Conservation (phyloP, 2,888 invertebrate species). For the Pherbina coryleti region DNA sequence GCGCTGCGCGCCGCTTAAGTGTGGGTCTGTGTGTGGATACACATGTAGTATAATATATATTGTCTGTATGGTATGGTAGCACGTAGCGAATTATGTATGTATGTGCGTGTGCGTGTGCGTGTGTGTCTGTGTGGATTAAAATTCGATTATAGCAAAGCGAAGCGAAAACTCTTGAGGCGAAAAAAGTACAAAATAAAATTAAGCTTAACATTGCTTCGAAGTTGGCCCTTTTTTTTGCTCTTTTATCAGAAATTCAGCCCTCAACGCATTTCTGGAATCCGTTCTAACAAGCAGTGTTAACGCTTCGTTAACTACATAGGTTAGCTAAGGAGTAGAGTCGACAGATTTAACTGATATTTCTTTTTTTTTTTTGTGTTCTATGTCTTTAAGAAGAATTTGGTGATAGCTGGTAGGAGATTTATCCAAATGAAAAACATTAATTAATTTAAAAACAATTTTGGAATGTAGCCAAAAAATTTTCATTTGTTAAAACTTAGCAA, state of each 20-base stretch:
- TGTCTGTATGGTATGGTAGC: not conserved
- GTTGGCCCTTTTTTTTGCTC: not conserved
- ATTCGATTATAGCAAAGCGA: conserved; percentile 30
- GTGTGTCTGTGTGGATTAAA: conserved; percentile 19
- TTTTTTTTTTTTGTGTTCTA: too few species aligned
- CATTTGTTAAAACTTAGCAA: too few species aligned
- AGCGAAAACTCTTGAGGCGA: not conserved
- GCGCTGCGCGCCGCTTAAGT: not conserved
- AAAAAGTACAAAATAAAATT: conserved; percentile 5
- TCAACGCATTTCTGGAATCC: too few species aligned
- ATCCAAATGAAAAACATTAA: too few species aligned
- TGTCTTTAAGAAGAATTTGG: too few species aligned
- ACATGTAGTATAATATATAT: not conserved
- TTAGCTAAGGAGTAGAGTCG: not conserved
- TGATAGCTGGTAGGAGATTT: too few species aligned
- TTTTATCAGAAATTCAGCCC: too few species aligned
- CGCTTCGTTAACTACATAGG: too few species aligned
- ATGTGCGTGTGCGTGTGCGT: not conserved
- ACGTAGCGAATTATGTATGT: not conserved
- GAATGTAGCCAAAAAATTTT: too few species aligned
- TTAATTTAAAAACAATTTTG: too few species aligned
- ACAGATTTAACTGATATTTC: not conserved
- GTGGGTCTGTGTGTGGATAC: not conserved
- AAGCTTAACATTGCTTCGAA: not conserved
- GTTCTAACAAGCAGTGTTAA: too few species aligned